These are phyloP conservation scores for Delia radicum DNA, from an alignment of 1,140 invertebrate genomes.

Conservation along the genomic window DNA sequence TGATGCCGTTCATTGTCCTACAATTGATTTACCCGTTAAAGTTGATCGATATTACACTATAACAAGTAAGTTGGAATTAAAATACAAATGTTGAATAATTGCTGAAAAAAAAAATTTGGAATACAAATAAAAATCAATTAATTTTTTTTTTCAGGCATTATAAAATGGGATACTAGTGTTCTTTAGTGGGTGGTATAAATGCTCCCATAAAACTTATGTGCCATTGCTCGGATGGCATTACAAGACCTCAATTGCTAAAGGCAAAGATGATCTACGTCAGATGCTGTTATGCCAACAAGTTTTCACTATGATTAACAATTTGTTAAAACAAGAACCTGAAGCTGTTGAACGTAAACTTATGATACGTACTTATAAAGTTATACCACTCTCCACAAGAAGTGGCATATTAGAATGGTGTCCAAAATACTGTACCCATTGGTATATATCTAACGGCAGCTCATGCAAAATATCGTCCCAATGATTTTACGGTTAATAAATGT, in stretches of 20 bases:
- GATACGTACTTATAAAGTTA: slow-evolving; percentile 84
- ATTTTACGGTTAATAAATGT: slow-evolving; percentile 62
- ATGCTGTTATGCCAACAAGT: slow-evolving; percentile 98
- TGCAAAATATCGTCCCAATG: slow-evolving; percentile 72
- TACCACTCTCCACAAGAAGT: slow-evolving; percentile 61
- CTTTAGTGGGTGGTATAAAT: slow-evolving; percentile 82
- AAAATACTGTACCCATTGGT: slow-evolving; percentile 78
- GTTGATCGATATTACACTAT: slow-evolving; percentile 62
- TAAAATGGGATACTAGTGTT: slow-evolving; percentile 62
- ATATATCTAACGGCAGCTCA: slow-evolving; percentile 77
- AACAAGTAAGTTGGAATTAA: slow-evolving; percentile 39
- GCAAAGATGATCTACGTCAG: slow-evolving; percentile 91
- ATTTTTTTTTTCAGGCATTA: slow-evolving; percentile 59
- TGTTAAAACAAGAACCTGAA: slow-evolving; percentile 71
- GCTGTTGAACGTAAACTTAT: slow-evolving; percentile 71
- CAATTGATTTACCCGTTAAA: slow-evolving; percentile 65
- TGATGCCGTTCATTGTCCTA: slow-evolving; percentile 63
- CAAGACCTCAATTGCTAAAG: slow-evolving; percentile 78
- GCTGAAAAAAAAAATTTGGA: neutral
- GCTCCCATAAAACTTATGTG: slow-evolving; percentile 84
- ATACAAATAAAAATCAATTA: slow-evolving; percentile 25
- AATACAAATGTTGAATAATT: no score
- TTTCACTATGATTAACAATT: slow-evolving; percentile 75
- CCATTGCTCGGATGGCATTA: slow-evolving; percentile 75
- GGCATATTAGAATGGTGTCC: slow-evolving; percentile 93